Evolutionary conservation across 2,888 invertebrate genomes (phyloP).

Genomic region (Alviniconcha strummeri): DNA sequence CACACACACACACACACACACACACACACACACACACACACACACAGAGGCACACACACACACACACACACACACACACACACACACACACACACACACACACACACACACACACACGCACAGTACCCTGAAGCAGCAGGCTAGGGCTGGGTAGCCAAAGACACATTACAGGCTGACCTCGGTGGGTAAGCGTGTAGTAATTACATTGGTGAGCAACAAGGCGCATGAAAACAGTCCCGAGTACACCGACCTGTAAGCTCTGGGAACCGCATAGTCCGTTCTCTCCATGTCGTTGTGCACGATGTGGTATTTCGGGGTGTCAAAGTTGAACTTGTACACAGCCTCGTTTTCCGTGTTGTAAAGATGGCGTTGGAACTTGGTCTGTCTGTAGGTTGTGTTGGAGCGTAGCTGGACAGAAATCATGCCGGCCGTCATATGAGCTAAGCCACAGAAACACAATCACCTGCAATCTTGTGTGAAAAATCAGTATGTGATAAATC

Average conservation of each 20-base stretch:
- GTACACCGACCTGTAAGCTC: conserved; percentile 35
- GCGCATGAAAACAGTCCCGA: too few species aligned
- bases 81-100: background rate
- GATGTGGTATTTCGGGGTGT: conserved; percentile 59
- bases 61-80: conserved; percentile 3
- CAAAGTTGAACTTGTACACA: conserved; percentile 58
- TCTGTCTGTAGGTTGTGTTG: too few species aligned
- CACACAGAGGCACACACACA: conserved; percentile 7
- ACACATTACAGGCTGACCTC: too few species aligned
- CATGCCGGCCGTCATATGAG: too few species aligned
- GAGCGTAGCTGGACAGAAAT: too few species aligned
- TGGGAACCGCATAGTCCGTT: conserved; percentile 38
- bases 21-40: background rate
- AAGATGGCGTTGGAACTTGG: conserved; percentile 12
- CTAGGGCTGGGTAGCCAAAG: too few species aligned
- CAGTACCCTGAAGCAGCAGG: too few species aligned
- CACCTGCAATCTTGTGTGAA: too few species aligned
- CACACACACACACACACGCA: background rate
- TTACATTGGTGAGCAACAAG: too few species aligned
- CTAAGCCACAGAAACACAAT: too few species aligned
- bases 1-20: background rate
- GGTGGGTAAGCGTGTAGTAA: too few species aligned
- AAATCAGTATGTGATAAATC: too few species aligned
- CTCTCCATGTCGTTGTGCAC: conserved; percentile 54
- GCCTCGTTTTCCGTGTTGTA: conserved; percentile 56